A percentile compares a stretch with the other conserved stretches of the same genome.
Conservation (phyloP, 1,140 invertebrate species). For the Parasteatoda tepidariorum region DNA sequence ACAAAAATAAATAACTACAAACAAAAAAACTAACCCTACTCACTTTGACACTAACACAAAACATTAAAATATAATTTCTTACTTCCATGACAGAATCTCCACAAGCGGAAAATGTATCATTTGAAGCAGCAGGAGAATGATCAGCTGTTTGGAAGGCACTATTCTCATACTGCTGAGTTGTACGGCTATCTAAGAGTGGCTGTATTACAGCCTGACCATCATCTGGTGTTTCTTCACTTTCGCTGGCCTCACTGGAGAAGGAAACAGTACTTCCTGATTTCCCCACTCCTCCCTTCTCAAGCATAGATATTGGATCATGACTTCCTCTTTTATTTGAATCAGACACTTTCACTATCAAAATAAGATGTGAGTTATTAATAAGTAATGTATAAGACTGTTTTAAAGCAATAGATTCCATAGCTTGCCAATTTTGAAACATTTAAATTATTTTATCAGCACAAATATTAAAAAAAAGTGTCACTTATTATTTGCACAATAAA, state of each 20-base stretch:
- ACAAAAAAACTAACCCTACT: not conserved
- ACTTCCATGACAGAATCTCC: slow-evolving; percentile 65
- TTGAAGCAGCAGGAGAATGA: slow-evolving; percentile 65
- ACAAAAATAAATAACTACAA: not conserved
- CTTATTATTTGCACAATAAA: no score
- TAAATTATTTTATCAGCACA: no score
- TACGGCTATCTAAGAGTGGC: slow-evolving; percentile 40
- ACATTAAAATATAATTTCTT: not conserved
- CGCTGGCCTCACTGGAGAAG: slow-evolving; percentile 64
- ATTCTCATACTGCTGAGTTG: slow-evolving; percentile 62
- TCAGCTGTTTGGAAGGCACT: slow-evolving; percentile 65
- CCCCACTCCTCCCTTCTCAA: slow-evolving; percentile 73
- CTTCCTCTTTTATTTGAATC: slow-evolving; percentile 53
- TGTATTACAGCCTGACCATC: slow-evolving; percentile 63
- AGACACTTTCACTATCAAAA: slow-evolving; percentile 31
- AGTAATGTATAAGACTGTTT: no score
- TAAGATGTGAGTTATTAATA: no score
- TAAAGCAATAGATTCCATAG: no score
- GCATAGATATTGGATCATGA: slow-evolving; percentile 73
- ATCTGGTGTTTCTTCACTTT: slow-evolving; percentile 57
- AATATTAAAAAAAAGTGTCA: no score
- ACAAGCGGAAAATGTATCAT: slow-evolving; percentile 64
- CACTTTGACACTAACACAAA: no score
- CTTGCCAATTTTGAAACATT: no score
- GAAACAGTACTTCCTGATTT: slow-evolving; percentile 66